These are phyloP conservation scores for Ivindomyrus marchei DNA, from an alignment of 2,113 vertebrate species.

Conservation along the genomic window DNA sequence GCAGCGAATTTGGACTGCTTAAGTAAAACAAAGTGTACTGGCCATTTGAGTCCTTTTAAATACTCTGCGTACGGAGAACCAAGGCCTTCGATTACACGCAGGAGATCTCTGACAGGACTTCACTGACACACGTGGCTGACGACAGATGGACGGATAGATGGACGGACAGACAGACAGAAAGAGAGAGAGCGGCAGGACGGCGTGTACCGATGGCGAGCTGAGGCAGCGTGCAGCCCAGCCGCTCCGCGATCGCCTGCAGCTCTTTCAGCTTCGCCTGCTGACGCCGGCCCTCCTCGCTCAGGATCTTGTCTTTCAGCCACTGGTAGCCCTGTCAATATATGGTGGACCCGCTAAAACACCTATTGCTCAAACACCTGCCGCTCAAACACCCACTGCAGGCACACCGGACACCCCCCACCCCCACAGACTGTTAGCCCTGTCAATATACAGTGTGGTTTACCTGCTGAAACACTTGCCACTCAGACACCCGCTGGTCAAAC, in stretches of 20 bases:
- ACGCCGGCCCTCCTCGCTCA: constrained; percentile 79
- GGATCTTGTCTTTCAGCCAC: constrained; percentile 83
- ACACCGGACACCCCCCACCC: neutral
- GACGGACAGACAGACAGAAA: constrained; percentile 49
- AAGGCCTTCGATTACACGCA: neutral
- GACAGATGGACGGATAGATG: constrained; percentile 32
- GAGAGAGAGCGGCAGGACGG: constrained; percentile 40
- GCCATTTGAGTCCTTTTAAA: neutral
- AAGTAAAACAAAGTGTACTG: neutral
- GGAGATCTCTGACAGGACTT: neutral
- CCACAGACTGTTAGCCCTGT: neutral
- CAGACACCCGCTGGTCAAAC: neutral
- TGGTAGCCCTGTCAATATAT: constrained; percentile 66
- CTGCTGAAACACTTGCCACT: constrained; percentile 12
- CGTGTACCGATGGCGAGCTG: constrained; percentile 76
- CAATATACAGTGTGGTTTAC: constrained; percentile 19
- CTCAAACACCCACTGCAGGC: neutral
- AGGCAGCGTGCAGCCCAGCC: constrained; percentile 76
- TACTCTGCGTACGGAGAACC: neutral
- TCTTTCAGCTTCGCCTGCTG: constrained; percentile 86
- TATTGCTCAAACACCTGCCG: neutral
- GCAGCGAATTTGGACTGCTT: neutral
- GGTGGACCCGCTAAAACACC: constrained; percentile 32
- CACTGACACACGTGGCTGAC: neutral
- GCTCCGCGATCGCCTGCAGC: constrained; percentile 73